A percentile compares a stretch with the other conserved stretches of the same genome.
phyloP scores from a whole-genome alignment of 2,797 vertebrate genomes.

The Poeciliopsis gracilis region DNA sequence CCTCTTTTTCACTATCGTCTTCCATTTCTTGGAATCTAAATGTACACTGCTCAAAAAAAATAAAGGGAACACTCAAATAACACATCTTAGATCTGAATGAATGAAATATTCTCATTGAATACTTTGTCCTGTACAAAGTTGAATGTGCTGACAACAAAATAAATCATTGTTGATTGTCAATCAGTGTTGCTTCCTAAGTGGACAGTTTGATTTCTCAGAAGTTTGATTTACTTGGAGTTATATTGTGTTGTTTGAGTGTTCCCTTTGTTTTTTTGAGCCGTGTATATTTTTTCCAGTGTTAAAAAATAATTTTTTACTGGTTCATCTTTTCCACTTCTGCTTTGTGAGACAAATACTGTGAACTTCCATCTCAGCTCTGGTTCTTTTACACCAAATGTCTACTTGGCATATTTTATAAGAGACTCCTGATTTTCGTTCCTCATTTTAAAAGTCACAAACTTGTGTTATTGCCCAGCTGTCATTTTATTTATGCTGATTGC shows the following conservation, averaged over 20 bases:
- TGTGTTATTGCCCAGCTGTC: constrained; percentile 16
- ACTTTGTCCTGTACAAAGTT: no score
- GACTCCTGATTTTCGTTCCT: constrained; percentile 43
- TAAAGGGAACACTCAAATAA: no score
- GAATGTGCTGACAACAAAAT: no score
- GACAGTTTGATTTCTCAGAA: no score
- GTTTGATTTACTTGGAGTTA: no score
- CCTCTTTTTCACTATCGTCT: background rate
- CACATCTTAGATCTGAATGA: no score
- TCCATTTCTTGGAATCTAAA: background rate
- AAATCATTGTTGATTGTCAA: no score
- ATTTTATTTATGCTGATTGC: constrained; percentile 12
- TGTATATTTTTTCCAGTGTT: background rate
- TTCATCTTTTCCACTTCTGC: constrained; percentile 2
- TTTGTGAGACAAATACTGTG: background rate
- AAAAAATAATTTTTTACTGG: background rate
- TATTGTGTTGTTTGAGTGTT: no score
- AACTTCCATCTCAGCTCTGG: background rate
- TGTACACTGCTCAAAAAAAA: no score
- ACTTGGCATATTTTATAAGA: constrained; percentile 26
- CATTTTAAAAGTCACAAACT: constrained; percentile 20
- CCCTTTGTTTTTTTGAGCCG: no score
- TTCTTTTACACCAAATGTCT: background rate
- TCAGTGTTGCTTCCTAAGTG: no score
- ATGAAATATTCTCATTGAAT: no score